A percentile compares a stretch with the other conserved stretches of the same genome.
Conservation (phyloP, 2,113 vertebrate genomes). For the Entomyzon cyanotis region DNA sequence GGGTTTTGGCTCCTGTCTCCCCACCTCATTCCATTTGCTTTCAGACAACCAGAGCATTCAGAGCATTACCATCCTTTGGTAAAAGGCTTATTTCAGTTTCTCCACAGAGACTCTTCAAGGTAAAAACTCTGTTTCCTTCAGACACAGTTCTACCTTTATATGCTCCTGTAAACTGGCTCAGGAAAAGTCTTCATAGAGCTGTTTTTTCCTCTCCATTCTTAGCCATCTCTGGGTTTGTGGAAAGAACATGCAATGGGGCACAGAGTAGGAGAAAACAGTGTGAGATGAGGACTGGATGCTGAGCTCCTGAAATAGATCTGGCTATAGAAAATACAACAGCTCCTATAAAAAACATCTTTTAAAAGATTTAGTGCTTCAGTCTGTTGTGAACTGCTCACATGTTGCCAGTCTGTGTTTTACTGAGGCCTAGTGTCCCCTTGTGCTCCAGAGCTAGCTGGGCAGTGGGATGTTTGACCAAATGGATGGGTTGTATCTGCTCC, state of each 20-base stretch:
- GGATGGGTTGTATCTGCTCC: not conserved
- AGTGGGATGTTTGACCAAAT: not conserved
- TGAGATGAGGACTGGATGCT: not conserved
- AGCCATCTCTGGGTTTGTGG: not conserved
- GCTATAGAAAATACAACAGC: not conserved
- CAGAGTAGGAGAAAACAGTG: not conserved
- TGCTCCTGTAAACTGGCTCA: not conserved
- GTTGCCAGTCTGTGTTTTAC: constrained; percentile 15
- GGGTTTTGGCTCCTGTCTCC: not conserved
- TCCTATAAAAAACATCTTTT: constrained; percentile 30
- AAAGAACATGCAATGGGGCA: constrained; percentile 33
- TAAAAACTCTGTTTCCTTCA: not conserved
- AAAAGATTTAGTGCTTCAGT: not conserved
- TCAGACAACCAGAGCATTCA: constrained; percentile 36
- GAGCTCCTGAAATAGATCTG: constrained; percentile 16
- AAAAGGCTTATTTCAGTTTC: constrained; percentile 31
- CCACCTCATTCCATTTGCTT: not conserved
- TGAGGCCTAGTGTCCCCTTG: not conserved
- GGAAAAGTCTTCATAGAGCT: not conserved
- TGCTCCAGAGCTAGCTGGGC: constrained; percentile 13
- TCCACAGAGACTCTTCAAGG: constrained; percentile 2
- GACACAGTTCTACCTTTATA: constrained; percentile 43
- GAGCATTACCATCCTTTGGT: constrained; percentile 7
- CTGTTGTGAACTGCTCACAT: constrained; percentile 4
- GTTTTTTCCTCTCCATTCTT: constrained; percentile 19